Evolutionary conservation across 1,140 invertebrate genomes (phyloP).

Genomic region (Drosophila lini): DNA sequence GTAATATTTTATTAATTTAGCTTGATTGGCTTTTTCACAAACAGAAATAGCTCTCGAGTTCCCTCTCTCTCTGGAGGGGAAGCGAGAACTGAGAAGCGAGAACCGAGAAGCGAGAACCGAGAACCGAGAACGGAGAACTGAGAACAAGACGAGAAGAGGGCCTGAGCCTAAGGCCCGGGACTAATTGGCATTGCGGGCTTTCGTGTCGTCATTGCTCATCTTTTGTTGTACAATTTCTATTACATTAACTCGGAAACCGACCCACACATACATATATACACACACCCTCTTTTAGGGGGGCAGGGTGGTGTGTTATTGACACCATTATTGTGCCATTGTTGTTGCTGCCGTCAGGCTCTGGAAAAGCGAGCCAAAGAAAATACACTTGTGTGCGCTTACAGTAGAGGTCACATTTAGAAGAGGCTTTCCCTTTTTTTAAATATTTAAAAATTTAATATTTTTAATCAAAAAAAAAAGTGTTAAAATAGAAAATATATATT

Average conservation of each 20-base stretch:
- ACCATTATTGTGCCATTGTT: conserved; percentile 61
- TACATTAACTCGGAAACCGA: conserved; percentile 67
- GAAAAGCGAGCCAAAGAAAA: conserved; percentile 37
- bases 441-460: not conserved
- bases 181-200: conserved; percentile 78
- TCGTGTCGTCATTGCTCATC: conserved; percentile 79
- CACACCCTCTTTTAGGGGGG: conserved; percentile 4
- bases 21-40: conserved; percentile 82
- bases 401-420: not conserved
- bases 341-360: conserved; percentile 52
- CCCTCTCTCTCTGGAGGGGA: not conserved
- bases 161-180: conserved; percentile 17
- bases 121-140: not conserved
- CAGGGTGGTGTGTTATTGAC: conserved; percentile 70
- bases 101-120: not conserved
- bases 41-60: conserved; percentile 50
- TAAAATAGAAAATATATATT: not conserved
- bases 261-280: conserved; percentile 16
- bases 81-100: not conserved
- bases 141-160: not conserved
- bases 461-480: not conserved
- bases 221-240: conserved; percentile 80
- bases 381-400: conserved; percentile 18
- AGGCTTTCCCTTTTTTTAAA: not conserved
- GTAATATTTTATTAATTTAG: conserved; percentile 82